Evolutionary conservation across 2,888 invertebrate genomes (phyloP), one percentile per base, ranked within the genome.

Genomic region (Dicyrtomina minuta): DNA sequence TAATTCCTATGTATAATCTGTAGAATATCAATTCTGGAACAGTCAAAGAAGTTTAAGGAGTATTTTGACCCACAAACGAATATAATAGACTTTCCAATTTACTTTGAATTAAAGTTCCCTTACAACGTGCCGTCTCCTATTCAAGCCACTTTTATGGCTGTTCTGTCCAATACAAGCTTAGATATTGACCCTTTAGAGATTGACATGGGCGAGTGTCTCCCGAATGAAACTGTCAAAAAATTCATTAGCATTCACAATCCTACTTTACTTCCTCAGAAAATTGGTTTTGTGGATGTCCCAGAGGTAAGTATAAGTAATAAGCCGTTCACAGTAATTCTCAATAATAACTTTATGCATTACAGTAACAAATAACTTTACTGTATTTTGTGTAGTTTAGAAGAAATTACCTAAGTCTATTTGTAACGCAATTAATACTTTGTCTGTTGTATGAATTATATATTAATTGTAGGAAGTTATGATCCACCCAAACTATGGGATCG

Each of bases 401-500:
- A n/a, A n/a, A n/a, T n/a, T n/a, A n/a, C n/a, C n/a, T n/a, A n/a
- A n/a, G n/a, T n/a, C n/a, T n/a, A n/a, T n/a, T n/a, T n/a, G n/a
- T n/a, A n/a, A n/a, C n/a, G n/a, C n/a, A n/a, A n/a, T n/a, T n/a
- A n/a, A n/a, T n/a, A n/a, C n/a, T n/a, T n/a, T n/a, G n/a, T n/a
- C n/a, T n/a, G n/a, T n/a, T n/a, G n/a, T n/a, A 60, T 41, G 15
- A 60, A 4, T 59, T 39, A 39, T 41, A 10, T 60, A 49, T 53
- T 39, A 51, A 60, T 17, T 24, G 46, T 17, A 73, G 71, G 65
- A 55, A 22, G 68, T 74, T 43, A 55, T 39, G 0, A 22, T 74
- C n/a, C 72, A 72, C 58, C 74, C 74, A 15, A 74, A 74, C 61
- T 65, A 58, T 58, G 74, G 74, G 20, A 70, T 72, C 41, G 67